phyloP scores from a whole-genome alignment of 2,888 invertebrate species.

The Aphodius sticticus region DNA sequence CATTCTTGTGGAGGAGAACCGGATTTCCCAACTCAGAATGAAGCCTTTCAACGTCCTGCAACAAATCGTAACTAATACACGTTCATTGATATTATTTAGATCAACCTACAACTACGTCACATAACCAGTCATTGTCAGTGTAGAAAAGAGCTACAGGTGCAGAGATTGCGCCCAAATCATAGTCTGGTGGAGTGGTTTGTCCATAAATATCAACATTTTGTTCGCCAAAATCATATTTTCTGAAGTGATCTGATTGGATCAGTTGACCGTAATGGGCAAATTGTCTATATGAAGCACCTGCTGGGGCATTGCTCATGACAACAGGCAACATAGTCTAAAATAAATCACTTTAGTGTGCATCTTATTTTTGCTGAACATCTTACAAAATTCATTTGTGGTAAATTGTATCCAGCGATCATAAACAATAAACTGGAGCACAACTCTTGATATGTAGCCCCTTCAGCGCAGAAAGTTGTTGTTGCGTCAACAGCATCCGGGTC shows the following conservation, averaged over 20 bases:
- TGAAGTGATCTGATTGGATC: constrained; percentile 62
- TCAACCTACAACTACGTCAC: constrained; percentile 8
- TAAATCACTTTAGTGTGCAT: background rate
- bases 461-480: constrained; percentile 21
- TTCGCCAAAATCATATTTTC: constrained; percentile 67
- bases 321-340: constrained; percentile 41
- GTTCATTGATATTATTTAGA: background rate
- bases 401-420: constrained; percentile 38
- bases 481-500: background rate
- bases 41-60: constrained; percentile 24
- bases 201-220: constrained; percentile 51
- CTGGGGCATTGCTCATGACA: constrained; percentile 48
- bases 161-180: constrained; percentile 57
- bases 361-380: constrained; percentile 6
- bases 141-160: constrained; percentile 60
- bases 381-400: constrained; percentile 42
- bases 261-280: constrained; percentile 77
- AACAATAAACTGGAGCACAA: constrained; percentile 33
- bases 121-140: constrained; percentile 62
- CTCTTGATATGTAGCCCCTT: constrained; percentile 29
- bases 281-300: constrained; percentile 67
- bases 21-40: constrained; percentile 21
- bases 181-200: constrained; percentile 56
- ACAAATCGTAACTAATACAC: background rate
- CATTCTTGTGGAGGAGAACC: constrained; percentile 21